Percentiles rank a stretch among this genome's conserved stretches.
Evolutionary conservation across 2,113 vertebrate genomes (phyloP).

Genomic region (Trichomycterus rosablanca): DNA sequence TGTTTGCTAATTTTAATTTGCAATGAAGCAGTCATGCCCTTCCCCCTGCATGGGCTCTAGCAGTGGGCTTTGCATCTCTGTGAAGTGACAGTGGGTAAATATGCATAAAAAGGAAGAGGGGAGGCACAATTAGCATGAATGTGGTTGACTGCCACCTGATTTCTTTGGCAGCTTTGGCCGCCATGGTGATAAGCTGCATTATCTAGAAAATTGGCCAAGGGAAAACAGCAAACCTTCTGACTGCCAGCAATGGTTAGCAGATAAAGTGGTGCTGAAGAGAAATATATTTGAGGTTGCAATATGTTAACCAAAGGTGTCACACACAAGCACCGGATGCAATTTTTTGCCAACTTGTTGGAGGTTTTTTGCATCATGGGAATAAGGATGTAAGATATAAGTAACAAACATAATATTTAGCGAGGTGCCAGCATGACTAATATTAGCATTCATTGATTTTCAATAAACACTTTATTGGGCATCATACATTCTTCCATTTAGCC

Average conservation of each 20-base stretch:
- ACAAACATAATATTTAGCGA: no score
- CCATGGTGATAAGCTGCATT: constrained; percentile 99
- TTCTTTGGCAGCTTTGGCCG: constrained; percentile 99
- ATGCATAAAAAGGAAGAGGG: constrained; percentile 90
- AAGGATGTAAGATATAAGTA: constrained; percentile 80
- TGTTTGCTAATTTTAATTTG: constrained; percentile 99
- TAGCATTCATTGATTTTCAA: no score
- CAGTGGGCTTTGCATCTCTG: constrained; percentile 97
- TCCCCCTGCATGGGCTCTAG: constrained; percentile 75
- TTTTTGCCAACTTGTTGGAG: constrained; percentile 95
- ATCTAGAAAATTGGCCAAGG: constrained; percentile 99
- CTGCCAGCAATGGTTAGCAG: constrained; percentile 98
- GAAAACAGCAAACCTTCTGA: constrained; percentile 99
- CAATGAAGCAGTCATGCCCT: constrained; percentile 78
- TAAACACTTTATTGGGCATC: no score
- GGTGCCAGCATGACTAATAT: no score
- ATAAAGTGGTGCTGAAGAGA: constrained; percentile 99
- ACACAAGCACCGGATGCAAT: constrained; percentile 87
- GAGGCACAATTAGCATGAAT: constrained; percentile 94
- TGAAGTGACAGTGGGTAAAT: constrained; percentile 99
- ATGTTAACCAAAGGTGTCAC: constrained; percentile 98
- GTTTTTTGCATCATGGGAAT: constrained; percentile 91
- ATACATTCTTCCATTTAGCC: no score
- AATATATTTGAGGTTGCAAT: constrained; percentile 99
- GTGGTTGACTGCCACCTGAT: constrained; percentile 95